These are phyloP conservation scores for Oceanites oceanicus DNA, from an alignment of 2,113 vertebrate genomes.

Conservation along the genomic window DNA sequence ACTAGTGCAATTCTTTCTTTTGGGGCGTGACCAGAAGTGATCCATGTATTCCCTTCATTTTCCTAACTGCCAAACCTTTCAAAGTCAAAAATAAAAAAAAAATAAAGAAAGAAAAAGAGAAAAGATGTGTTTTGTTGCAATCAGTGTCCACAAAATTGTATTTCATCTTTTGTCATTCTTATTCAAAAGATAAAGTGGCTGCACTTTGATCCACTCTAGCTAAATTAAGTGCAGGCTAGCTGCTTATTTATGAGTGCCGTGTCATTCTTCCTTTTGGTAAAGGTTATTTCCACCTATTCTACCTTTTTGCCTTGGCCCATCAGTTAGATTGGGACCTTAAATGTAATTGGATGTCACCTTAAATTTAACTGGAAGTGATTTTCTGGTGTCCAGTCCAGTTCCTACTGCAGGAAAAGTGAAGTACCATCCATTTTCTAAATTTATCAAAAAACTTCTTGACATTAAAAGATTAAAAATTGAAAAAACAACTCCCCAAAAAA, in stretches of 20 bases:
- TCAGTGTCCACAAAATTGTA: background rate
- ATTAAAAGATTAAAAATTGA: background rate
- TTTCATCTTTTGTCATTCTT: background rate
- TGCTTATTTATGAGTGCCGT: background rate
- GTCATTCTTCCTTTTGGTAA: background rate
- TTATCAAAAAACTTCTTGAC: background rate
- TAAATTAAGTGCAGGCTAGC: background rate
- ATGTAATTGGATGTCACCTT: background rate
- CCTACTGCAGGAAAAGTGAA: background rate
- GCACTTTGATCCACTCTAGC: background rate
- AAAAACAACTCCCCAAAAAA: rapidly evolving
- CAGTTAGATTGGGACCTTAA: background rate
- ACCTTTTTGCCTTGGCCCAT: background rate
- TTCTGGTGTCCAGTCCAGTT: background rate
- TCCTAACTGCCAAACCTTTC: background rate
- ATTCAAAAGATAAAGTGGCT: background rate
- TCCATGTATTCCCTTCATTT: background rate
- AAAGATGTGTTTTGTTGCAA: background rate
- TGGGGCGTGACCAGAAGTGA: background rate
- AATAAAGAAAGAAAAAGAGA: rapidly evolving
- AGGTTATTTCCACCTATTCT: background rate
- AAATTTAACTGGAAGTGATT: background rate
- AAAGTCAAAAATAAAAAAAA: background rate
- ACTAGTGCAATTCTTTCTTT: background rate
- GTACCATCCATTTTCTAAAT: background rate